Evolutionary conservation across 2,888 invertebrate genomes (phyloP).

Genomic region (Nysson spinosus): DNA sequence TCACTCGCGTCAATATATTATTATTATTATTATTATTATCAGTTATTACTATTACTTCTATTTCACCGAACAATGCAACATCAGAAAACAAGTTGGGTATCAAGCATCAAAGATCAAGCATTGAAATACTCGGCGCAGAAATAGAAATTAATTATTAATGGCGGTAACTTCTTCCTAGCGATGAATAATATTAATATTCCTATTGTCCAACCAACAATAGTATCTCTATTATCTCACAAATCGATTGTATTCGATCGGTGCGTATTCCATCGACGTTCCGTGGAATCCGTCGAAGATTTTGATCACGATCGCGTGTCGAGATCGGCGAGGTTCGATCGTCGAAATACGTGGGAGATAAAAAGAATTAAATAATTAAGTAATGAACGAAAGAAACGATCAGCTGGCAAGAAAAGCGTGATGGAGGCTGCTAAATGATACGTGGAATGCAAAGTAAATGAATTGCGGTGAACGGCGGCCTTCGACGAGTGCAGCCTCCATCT

Average conservation of each 20-base stretch:
- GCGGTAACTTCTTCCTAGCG: too few species aligned
- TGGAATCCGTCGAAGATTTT: constrained; percentile 28
- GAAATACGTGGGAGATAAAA: too few species aligned
- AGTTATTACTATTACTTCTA: too few species aligned
- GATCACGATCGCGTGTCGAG: constrained; percentile 1
- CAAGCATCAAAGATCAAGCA: too few species aligned
- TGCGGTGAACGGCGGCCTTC: constrained; percentile 46
- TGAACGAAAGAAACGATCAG: constrained; percentile 31
- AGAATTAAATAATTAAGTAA: constrained; percentile 7
- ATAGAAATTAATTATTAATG: too few species aligned
- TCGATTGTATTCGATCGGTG: constrained; percentile 33
- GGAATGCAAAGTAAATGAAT: constrained; percentile 64
- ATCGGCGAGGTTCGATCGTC: too few species aligned
- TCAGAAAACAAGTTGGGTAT: too few species aligned
- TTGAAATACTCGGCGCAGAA: too few species aligned
- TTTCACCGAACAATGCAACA: too few species aligned
- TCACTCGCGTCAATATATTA: constrained; percentile 1
- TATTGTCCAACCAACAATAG: not conserved
- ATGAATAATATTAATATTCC: too few species aligned
- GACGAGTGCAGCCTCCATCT: constrained; percentile 64
- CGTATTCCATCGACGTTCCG: constrained; percentile 26
- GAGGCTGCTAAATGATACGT: constrained; percentile 59
- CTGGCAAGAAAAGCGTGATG: constrained; percentile 31
- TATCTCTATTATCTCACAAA: constrained; percentile 21
- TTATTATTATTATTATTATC: not conserved